Evolutionary conservation across 2,797 vertebrate genomes (phyloP).

Genomic region (Amblyraja radiata): DNA sequence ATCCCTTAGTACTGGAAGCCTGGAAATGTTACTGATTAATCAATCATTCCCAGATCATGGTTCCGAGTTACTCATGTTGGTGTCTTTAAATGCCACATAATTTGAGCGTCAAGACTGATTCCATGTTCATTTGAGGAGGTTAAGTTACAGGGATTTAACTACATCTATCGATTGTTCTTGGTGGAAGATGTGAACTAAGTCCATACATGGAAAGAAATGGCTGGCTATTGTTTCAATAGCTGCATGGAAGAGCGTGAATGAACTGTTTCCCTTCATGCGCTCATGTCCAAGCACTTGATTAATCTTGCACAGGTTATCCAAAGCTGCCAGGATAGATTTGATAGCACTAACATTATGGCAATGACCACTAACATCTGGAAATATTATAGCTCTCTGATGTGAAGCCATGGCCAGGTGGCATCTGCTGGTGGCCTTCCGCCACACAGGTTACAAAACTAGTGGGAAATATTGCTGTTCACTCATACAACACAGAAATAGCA

Average conservation of each 20-base stretch:
- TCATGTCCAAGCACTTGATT: too few species aligned
- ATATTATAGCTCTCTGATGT: neutral
- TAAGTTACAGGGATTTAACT: neutral
- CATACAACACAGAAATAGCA: too few species aligned
- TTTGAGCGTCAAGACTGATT: neutral
- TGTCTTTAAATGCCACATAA: neutral
- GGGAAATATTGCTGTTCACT: too few species aligned
- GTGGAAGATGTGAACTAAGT: neutral
- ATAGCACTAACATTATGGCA: neutral
- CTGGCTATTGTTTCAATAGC: neutral
- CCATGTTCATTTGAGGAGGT: neutral
- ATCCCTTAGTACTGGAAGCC: neutral
- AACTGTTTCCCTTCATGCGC: too few species aligned
- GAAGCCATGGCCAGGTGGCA: neutral
- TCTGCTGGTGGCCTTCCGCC: too few species aligned
- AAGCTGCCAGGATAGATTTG: neutral
- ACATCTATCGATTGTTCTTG: neutral
- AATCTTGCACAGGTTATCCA: neutral
- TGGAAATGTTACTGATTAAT: neutral
- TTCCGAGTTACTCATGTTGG: neutral
- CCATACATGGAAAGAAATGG: neutral
- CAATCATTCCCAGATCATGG: neutral
- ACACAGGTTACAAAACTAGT: too few species aligned
- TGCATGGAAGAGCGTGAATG: neutral
- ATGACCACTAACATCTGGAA: too few species aligned